Evolutionary conservation across 1,140 invertebrate species (phyloP).

Genomic region (Drosophila tani): DNA sequence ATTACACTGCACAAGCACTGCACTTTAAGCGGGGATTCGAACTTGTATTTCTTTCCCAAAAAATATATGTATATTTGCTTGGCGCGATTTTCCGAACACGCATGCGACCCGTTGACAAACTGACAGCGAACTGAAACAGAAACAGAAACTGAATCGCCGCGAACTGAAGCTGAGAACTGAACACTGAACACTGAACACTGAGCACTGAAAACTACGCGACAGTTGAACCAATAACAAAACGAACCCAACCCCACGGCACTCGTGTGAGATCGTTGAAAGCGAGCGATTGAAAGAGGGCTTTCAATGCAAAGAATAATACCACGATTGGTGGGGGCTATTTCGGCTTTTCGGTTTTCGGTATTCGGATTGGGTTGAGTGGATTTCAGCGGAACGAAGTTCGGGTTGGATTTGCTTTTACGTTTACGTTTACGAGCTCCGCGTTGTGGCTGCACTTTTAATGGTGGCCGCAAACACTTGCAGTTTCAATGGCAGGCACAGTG

Average conservation of each 20-base stretch:
- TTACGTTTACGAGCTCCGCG: conserved; percentile 49
- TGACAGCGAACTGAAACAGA: conserved; percentile 67
- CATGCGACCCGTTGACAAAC: conserved; percentile 80
- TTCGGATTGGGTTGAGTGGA: conserved; percentile 43
- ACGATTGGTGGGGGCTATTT: conserved; percentile 1
- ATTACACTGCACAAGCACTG: conserved; percentile 29
- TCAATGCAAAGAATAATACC: conserved; percentile 34
- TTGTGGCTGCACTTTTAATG: conserved; percentile 48
- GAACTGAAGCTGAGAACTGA: conserved; percentile 61
- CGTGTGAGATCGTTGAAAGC: conserved; percentile 56
- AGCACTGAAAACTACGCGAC: conserved; percentile 37
- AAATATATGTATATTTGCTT: neutral
- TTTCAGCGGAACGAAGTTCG: conserved; percentile 46
- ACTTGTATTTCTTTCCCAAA: conserved; percentile 4
- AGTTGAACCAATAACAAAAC: conserved; percentile 69
- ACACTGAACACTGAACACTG: conserved; percentile 15
- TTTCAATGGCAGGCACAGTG: conserved; percentile 60
- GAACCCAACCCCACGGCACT: conserved; percentile 46
- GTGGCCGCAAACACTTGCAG: conserved; percentile 64
- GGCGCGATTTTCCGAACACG: conserved; percentile 36
- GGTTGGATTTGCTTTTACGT: conserved; percentile 37
- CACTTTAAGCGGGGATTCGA: conserved; percentile 17
- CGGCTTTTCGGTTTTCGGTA: neutral
- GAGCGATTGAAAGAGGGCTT: conserved; percentile 29
- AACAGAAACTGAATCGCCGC: conserved; percentile 28